A percentile compares a stretch with the other conserved stretches of the same genome.
Evolutionary conservation across 2,113 vertebrate species (phyloP).

Genomic region (Acrocephalus arundinaceus): DNA sequence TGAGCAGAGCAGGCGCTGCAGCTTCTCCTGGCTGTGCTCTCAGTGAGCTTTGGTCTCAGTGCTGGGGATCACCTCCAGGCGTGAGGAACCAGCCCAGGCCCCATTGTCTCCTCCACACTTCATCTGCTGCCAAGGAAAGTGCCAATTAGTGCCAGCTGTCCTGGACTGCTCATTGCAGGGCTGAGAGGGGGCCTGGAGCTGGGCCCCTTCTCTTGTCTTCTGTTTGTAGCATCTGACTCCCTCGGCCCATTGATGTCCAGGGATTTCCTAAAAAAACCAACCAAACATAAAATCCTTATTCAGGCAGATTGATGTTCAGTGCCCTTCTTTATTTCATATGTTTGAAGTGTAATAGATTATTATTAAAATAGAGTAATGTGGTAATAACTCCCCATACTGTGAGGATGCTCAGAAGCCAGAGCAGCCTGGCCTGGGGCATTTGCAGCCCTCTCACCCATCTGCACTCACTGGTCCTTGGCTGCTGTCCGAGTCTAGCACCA

Average conservation of each 20-base stretch:
- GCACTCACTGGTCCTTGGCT: neutral
- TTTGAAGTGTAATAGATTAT: neutral
- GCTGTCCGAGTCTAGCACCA: conserved; percentile 11
- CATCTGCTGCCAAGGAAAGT: neutral
- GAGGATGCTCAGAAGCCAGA: neutral
- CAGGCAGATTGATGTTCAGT: neutral
- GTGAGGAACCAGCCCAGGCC: neutral
- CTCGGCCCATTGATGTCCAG: neutral
- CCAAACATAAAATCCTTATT: neutral
- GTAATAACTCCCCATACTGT: neutral
- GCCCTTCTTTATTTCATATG: neutral
- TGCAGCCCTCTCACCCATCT: conserved; percentile 24
- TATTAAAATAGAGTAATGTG: neutral
- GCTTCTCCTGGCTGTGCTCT: neutral
- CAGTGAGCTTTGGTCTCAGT: neutral
- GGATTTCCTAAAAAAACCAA: neutral
- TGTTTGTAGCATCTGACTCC: neutral
- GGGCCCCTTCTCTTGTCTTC: neutral
- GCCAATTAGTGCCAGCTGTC: conserved; percentile 45
- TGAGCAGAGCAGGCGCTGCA: fast-evolving
- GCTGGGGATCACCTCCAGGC: conserved; percentile 17
- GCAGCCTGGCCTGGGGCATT: neutral
- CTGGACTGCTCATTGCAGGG: neutral
- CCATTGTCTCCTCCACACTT: conserved; percentile 20
- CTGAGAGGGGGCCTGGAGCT: neutral